These are phyloP conservation scores for Nerophis ophidion DNA, from an alignment of 2,113 vertebrate species.

Conservation along the genomic window DNA sequence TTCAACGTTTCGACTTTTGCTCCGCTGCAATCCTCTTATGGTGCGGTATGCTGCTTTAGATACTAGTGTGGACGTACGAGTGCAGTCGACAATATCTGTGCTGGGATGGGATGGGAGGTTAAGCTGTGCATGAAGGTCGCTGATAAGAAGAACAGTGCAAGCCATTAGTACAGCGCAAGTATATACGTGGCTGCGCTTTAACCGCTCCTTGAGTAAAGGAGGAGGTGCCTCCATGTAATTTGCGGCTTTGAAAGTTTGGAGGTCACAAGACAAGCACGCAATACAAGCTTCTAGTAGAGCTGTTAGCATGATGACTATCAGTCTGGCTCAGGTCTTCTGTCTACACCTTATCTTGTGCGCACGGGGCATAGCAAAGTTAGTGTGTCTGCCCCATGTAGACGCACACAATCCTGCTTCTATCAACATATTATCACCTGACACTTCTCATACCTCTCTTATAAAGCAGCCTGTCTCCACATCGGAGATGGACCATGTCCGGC, in stretches of 20 bases:
- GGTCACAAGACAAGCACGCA: constrained; percentile 13
- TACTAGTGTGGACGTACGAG: constrained; percentile 28
- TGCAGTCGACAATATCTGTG: constrained; percentile 2
- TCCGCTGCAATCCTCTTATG: constrained; percentile 26
- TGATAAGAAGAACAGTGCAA: constrained; percentile 40
- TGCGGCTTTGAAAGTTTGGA: constrained; percentile 20
- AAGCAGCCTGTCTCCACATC: constrained; percentile 19
- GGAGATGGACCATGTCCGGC: constrained; percentile 1
- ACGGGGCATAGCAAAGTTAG: constrained; percentile 10
- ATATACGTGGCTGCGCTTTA: constrained; percentile 12
- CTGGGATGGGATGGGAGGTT: constrained; percentile 12
- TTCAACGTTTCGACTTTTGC: constrained; percentile 10
- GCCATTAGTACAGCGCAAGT: constrained; percentile 21
- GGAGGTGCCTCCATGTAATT: constrained; percentile 13
- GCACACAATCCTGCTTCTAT: constrained; percentile 9
- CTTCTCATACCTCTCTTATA: constrained; percentile 22
- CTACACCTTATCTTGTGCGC: constrained; percentile 37
- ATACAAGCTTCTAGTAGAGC: constrained; percentile 5
- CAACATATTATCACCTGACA: constrained; percentile 11
- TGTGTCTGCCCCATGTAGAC: constrained; percentile 8
- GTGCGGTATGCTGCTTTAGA: constrained; percentile 20
- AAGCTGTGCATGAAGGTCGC: constrained; percentile 34
- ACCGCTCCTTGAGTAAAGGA: constrained; percentile 10
- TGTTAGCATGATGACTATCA: constrained; percentile 33
- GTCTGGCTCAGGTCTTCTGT: constrained; percentile 29